Evolutionary conservation across 2,888 invertebrate species (phyloP).

Genomic region (Scaptomyza parva): DNA sequence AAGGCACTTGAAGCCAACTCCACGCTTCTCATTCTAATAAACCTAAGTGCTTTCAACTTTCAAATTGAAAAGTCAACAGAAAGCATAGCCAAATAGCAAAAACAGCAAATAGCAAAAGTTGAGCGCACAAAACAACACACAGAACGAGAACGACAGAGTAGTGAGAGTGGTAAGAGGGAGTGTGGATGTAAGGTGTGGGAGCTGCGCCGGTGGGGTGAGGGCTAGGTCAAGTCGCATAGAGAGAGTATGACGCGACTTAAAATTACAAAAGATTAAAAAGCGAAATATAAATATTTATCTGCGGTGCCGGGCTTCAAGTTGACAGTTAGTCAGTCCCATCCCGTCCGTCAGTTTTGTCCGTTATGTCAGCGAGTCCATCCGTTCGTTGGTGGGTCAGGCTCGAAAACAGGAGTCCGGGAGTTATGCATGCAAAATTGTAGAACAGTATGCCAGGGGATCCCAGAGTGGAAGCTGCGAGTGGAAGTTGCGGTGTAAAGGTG

Average conservation of each 20-base stretch:
- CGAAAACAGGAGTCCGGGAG: constrained; percentile 39
- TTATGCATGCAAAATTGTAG: constrained; percentile 70
- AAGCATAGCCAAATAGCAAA: constrained; percentile 76
- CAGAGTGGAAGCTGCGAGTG: constrained; percentile 19
- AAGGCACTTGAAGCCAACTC: constrained; percentile 66
- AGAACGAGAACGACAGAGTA: constrained; percentile 5
- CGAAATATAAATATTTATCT: constrained; percentile 81
- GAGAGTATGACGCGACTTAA: constrained; percentile 72
- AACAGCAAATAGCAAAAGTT: constrained; percentile 72
- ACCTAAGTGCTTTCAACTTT: constrained; percentile 80
- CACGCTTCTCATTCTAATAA: constrained; percentile 75
- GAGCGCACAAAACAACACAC: constrained; percentile 52
- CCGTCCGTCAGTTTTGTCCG: too few relatives aligned
- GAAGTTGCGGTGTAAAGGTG: constrained; percentile 65
- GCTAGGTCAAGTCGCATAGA: constrained; percentile 8
- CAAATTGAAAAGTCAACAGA: constrained; percentile 82
- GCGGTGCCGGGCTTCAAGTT: constrained; percentile 63
- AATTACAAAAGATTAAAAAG: constrained; percentile 82
- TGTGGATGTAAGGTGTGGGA: neutral
- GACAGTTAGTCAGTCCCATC: constrained; percentile 37
- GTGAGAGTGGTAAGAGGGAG: neutral
- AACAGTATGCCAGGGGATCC: constrained; percentile 17
- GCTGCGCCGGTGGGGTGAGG: neutral
- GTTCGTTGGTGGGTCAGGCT: constrained; percentile 11
- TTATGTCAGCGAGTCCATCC: constrained; percentile 7